Base-by-base conservation (phyloP, 2,113 vertebrate genomes). In the Hylia prasina region DNA sequence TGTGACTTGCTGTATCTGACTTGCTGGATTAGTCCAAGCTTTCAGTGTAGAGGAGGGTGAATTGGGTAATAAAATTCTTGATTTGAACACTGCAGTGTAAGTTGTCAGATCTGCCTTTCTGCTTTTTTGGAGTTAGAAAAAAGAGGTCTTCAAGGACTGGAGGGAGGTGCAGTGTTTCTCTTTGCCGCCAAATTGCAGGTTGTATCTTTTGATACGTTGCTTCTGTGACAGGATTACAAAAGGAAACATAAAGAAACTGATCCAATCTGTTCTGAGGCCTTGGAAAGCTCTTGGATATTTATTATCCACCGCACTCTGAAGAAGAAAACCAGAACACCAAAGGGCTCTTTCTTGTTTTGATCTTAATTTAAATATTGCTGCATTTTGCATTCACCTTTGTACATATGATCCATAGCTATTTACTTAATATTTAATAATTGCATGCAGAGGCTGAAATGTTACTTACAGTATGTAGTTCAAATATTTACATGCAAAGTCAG, bases 381-480 rank as follows among this genome's bases (percentile, higher is more conserved):
- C 66, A 78, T 97, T 97, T 96, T 93, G 21, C 35, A 22, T 96
- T 97, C 94, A 96, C 96, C 97, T 97, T 97, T 96, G 75, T 95
- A 47, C 89, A 13, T 71, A 21, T 84, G 83, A 97, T 97, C 94
- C 89, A 92, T 94, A 33, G 48, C 92, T 97, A 94, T 97, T 98
- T 97, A 97, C 91, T 94, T 97, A 85, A 96, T 96, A 85, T 96
- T 97, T 97, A 97, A 66, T 94, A 95, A 93, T 93, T 95, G 75
- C 68, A 14, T 70, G 79, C 70, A 50, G 37, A 89, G 93, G 88
- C 90, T 95, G 96, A 95, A 96, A 95, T 94, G 70, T 97, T 97
- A 94, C 86, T 95, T 97, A 75, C 35, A 72, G 82, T 84, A 69
- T 48, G 23, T 91, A 86, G 75, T 94, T 97, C 85, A 97, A 92